These are phyloP conservation scores for Sebastes iracundus DNA, from an alignment of 2,797 vertebrate genomes.

Conservation along the genomic window DNA sequence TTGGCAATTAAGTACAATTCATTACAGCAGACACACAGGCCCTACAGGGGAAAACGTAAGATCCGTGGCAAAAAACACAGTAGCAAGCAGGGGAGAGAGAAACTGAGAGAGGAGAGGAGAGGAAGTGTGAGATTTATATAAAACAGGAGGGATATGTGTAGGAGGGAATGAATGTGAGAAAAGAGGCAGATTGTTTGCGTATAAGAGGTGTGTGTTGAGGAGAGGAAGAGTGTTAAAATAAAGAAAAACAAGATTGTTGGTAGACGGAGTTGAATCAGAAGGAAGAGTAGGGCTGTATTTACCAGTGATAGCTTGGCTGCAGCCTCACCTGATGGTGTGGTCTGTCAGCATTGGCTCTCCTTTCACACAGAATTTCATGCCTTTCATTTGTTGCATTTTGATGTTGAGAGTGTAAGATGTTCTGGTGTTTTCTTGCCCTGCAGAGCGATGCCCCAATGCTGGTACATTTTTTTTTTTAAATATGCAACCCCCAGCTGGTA, in stretches of 20 bases:
- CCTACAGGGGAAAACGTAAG: slow-evolving; percentile 67
- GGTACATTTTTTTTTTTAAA: slow-evolving; percentile 36
- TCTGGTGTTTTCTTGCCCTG: slow-evolving; percentile 41
- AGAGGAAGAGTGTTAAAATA: background rate
- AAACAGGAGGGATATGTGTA: slow-evolving; percentile 20
- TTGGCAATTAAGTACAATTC: slow-evolving; percentile 84
- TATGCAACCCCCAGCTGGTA: slow-evolving; percentile 19
- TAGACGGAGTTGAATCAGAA: slow-evolving; percentile 1
- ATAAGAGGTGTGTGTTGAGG: slow-evolving; percentile 6
- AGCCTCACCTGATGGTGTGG: slow-evolving; percentile 47
- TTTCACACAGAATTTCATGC: slow-evolving; percentile 68
- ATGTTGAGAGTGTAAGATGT: slow-evolving; percentile 58
- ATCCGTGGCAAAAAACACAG: slow-evolving; percentile 52
- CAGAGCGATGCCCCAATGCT: slow-evolving; percentile 9
- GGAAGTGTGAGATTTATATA: slow-evolving; percentile 33
- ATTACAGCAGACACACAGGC: slow-evolving; percentile 77
- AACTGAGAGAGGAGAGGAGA: background rate
- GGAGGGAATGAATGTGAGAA: slow-evolving; percentile 48
- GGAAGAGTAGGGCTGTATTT: slow-evolving; percentile 3
- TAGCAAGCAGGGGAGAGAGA: slow-evolving; percentile 34
- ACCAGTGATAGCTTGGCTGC: background rate
- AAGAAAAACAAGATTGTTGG: slow-evolving; percentile 9
- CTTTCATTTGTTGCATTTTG: slow-evolving; percentile 74
- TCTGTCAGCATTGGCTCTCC: background rate
- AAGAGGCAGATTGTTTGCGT: slow-evolving; percentile 35